Base-by-base conservation (phyloP, 23 tunicate genomes). In the Trididemnum clinides region DNA sequence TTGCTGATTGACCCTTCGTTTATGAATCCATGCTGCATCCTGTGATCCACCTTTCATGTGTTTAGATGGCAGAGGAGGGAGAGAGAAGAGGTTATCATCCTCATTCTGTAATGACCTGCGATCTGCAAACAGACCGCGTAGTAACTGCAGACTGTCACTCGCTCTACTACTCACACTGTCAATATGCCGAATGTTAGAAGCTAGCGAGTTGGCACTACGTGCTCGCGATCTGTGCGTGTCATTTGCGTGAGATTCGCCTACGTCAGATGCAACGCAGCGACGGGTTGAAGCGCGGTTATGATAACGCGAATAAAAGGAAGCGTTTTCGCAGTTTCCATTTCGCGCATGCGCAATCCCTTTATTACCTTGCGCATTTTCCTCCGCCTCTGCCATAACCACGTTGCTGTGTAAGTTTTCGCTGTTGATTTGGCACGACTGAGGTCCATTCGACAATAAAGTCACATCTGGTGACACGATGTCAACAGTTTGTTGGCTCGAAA, bases 401-500 rank as follows among this genome's bases (percentile, higher is more conserved):
- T 81, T 88, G 83, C 92, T 88, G 82, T 88, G 92, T n/a, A 88
- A 71, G 37, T 72, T 70, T 51, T 82, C 58, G 30, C 82, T 88
- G 28, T 88, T 81, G 36, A 88, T 34, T 34, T 88, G 82, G 85
- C 90, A 85, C 23, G 70, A 28, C 36, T 38, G 27, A 54, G 26
- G 22, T n/a, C 15, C 32, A 77, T 44, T 44, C 54, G 54, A 44
- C 10, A 7, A 10, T 44, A 15, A 44, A 44, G 15, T 7, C 54
- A 15, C 54, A 15, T 44, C 54, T 7, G 15, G 54, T 44, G 10
- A 7, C 54, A 44, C 15, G 12, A 44, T 7, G 54, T 44, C 54
- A 44, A 15, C 15, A 10, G 54, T 7, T 7, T 44, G 54, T 44
- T 15, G 15, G 54, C 15, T 44, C 54, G 54, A 44, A 44, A 44